phyloP scores from a whole-genome alignment of 2,113 vertebrate genomes.

The Oenanthe oenanthe region DNA sequence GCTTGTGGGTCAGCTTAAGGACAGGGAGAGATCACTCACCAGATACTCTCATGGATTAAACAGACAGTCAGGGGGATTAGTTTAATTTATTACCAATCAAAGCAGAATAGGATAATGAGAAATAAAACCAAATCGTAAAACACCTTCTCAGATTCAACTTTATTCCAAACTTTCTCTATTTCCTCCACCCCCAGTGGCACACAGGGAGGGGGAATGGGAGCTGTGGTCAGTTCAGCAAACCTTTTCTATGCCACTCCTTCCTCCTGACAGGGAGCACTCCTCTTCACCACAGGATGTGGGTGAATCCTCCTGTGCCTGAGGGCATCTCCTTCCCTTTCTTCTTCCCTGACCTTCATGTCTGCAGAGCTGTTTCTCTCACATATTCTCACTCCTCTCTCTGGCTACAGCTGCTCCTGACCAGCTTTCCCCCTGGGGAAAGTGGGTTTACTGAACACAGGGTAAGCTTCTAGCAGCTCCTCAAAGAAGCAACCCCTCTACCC shows the following conservation, averaged over 20 bases:
- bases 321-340: not conserved
- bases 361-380: not conserved
- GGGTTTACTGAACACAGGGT: not conserved
- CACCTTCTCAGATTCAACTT: not conserved
- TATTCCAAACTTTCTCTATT: not conserved
- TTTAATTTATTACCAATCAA: not conserved
- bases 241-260: not conserved
- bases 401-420: not conserved
- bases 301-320: not conserved
- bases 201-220: not conserved
- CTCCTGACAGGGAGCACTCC: not conserved
- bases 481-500: not conserved
- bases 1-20: not conserved
- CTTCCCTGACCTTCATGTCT: not conserved
- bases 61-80: not conserved
- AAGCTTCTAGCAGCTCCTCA: not conserved
- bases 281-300: not conserved
- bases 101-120: not conserved
- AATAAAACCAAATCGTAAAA: not conserved
- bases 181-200: not conserved
- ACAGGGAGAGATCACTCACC: not conserved
- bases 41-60: not conserved
- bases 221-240: not conserved
- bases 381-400: not conserved
- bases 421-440: rapidly evolving